Conservation (phyloP, 2,113 vertebrate species). For the Hippocampus mohnikei region DNA sequence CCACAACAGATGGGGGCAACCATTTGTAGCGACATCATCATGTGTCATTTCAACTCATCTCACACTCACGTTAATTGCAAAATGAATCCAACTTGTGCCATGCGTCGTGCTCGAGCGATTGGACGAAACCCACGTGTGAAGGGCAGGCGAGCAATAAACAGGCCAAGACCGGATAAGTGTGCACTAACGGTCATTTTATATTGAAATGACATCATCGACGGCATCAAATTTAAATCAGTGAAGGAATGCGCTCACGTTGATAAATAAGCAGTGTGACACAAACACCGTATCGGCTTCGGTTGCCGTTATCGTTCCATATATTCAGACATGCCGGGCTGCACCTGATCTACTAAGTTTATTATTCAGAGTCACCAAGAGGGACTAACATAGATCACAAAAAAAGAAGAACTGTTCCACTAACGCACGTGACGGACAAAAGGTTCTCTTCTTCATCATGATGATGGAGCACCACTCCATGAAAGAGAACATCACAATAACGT, state of each 20-base stretch:
- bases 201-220: conserved; percentile 2
- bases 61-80: conserved; percentile 4
- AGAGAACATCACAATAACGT: conserved; percentile 25
- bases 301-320: not conserved
- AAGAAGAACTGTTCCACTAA: conserved; percentile 53
- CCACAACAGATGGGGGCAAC: conserved; percentile 28
- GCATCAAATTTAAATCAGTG: not conserved
- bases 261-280: not conserved
- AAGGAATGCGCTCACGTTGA: conserved; percentile 3
- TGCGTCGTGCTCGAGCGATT: conserved; percentile 11
- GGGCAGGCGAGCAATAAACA: conserved; percentile 22
- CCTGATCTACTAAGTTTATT: conserved; percentile 26
- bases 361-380: conserved; percentile 36
- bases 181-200: conserved; percentile 15
- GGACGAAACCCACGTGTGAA: conserved; percentile 27
- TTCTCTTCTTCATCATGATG: conserved; percentile 42
- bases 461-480: conserved; percentile 37
- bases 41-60: conserved; percentile 33
- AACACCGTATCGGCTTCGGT: not conserved
- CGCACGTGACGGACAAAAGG: conserved; percentile 45
- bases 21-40: conserved; percentile 16
- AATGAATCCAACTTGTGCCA: conserved; percentile 23
- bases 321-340: not conserved
- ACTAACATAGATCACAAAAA: conserved; percentile 7
- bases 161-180: not conserved